These are phyloP conservation scores for Calcarius lapponicus DNA, from an alignment of 2,797 vertebrate species.

Conservation along the genomic window DNA sequence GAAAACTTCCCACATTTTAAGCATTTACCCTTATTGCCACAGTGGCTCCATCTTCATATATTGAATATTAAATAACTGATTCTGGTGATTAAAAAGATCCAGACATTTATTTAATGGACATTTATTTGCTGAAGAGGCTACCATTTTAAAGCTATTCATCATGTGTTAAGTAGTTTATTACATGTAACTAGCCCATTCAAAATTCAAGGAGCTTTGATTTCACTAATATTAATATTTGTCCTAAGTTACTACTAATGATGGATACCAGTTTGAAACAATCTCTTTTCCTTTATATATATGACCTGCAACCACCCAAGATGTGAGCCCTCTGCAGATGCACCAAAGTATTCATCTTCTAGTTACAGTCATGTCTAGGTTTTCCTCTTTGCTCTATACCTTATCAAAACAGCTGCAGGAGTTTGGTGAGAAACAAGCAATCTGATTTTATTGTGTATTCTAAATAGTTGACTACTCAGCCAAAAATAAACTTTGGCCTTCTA, in stretches of 20 bases:
- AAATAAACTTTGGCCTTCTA: slow-evolving; percentile 53
- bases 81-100: not conserved
- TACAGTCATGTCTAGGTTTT: not conserved
- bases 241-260: slow-evolving; percentile 46
- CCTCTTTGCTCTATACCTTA: not conserved
- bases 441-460: slow-evolving; percentile 46
- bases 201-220: slow-evolving; percentile 60
- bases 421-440: not conserved
- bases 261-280: slow-evolving; percentile 45
- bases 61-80: not conserved
- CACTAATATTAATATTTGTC: slow-evolving; percentile 67
- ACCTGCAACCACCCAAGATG: slow-evolving; percentile 53
- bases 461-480: slow-evolving; percentile 48
- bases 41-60: not conserved
- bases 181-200: slow-evolving; percentile 19
- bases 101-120: not conserved
- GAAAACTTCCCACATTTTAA: not conserved
- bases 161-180: slow-evolving; percentile 52
- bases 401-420: slow-evolving; percentile 43
- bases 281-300: slow-evolving; percentile 22
- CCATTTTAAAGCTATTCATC: slow-evolving; percentile 47
- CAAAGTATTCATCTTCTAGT: not conserved
- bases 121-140: slow-evolving; percentile 15
- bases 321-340: not conserved
- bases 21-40: not conserved